Conservation (phyloP, 2,888 invertebrate species). For the Adelognathus sp. region DNA sequence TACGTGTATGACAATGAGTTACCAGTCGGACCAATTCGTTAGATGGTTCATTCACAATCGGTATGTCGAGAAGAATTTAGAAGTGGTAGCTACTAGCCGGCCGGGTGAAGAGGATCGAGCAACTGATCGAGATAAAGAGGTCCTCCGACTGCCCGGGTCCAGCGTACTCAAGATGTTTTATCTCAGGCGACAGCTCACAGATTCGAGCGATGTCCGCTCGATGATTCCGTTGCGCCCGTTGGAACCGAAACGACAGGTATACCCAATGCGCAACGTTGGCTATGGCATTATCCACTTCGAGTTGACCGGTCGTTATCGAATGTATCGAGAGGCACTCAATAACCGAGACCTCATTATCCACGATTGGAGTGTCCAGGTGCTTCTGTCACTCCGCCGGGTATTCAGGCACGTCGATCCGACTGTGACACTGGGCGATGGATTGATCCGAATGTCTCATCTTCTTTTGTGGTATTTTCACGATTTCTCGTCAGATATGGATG, state of each 20-base stretch:
- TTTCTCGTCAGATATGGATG: neutral
- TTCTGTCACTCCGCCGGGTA: neutral
- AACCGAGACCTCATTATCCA: neutral
- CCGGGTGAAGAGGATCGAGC: conserved; percentile 42
- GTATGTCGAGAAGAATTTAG: conserved; percentile 22
- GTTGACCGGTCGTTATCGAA: neutral
- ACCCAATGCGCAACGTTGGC: neutral
- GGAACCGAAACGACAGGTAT: neutral
- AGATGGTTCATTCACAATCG: conserved; percentile 4
- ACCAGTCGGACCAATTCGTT: neutral
- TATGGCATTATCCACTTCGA: neutral
- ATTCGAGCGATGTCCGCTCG: neutral
- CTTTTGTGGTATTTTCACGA: neutral
- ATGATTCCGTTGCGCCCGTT: neutral
- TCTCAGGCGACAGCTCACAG: neutral
- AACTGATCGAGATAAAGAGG: conserved; percentile 38
- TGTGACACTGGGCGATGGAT: neutral
- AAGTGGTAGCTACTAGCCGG: conserved; percentile 17
- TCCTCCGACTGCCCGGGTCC: neutral
- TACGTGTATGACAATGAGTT: no score
- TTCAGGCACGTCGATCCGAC: neutral
- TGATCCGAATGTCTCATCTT: neutral
- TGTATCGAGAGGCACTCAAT: neutral
- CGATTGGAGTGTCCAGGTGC: neutral
- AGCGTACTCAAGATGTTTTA: conserved; percentile 19